Conservation (phyloP, 2,888 invertebrate genomes). For the Eilema griseolum region DNA sequence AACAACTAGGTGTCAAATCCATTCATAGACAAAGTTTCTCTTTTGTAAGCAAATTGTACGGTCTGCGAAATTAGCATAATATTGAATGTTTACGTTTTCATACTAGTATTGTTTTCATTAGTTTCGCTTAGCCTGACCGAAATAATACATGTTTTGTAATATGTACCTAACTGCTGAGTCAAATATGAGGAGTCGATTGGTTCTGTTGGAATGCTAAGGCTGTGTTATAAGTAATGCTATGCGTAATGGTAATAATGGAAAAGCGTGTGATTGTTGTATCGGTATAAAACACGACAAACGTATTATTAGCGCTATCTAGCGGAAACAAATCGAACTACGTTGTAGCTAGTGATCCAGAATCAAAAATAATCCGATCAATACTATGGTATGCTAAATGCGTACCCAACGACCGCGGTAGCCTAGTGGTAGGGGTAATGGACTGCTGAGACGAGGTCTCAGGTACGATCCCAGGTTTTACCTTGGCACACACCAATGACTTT, state of each 20-base stretch:
- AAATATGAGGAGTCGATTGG: slow-evolving; percentile 6
- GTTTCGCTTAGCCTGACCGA: slow-evolving; percentile 5
- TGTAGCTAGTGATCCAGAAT: too few relatives aligned
- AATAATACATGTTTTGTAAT: slow-evolving; percentile 16
- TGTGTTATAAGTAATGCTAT: neutral
- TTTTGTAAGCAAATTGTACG: slow-evolving; percentile 6
- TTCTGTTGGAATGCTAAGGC: neutral
- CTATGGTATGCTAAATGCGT: too few relatives aligned
- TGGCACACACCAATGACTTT: too few relatives aligned
- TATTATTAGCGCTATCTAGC: neutral
- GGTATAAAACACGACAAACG: neutral
- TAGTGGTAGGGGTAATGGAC: too few relatives aligned
- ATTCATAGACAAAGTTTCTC: slow-evolving; percentile 5
- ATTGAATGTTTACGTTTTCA: slow-evolving; percentile 14
- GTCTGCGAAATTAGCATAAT: slow-evolving; percentile 13
- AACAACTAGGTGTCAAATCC: neutral
- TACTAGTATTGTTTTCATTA: slow-evolving; percentile 13
- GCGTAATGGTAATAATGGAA: neutral
- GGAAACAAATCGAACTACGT: neutral
- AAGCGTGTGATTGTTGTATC: neutral
- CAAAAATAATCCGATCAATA: too few relatives aligned
- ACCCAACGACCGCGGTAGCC: too few relatives aligned
- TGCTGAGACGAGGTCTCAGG: too few relatives aligned
- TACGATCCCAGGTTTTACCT: too few relatives aligned
- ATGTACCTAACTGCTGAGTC: slow-evolving; percentile 10